A percentile compares a stretch with the other conserved stretches of the same genome.
Conservation (phyloP, 2,113 vertebrate species). For the Echinops telfairi region DNA sequence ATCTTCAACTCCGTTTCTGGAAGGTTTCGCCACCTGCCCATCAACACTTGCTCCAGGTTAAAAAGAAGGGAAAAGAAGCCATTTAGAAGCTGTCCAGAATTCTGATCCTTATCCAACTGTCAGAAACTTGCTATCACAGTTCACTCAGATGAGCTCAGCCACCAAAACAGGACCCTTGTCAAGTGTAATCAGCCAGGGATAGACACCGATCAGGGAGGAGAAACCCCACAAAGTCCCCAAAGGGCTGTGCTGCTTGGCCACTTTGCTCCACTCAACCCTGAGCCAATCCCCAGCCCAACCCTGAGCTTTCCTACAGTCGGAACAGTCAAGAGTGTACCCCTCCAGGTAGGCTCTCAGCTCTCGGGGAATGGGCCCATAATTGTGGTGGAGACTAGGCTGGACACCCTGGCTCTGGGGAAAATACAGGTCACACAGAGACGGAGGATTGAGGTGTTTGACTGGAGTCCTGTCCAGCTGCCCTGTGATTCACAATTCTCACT, state of each 20-base stretch:
- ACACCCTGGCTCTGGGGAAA: not conserved
- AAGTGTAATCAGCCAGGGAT: not conserved
- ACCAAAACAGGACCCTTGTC: not conserved
- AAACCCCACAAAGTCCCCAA: accelerated
- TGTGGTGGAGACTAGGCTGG: not conserved
- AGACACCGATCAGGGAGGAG: not conserved
- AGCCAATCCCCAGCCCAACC: not conserved
- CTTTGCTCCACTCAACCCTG: accelerated
- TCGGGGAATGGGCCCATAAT: not conserved
- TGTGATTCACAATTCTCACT: accelerated
- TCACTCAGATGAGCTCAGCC: constrained; percentile 17
- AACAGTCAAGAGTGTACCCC: not conserved
- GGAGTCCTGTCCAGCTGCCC: not conserved
- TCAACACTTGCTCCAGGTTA: not conserved
- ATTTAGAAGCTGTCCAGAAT: constrained; percentile 42
- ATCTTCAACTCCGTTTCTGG: not conserved
- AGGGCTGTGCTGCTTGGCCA: too few relatives aligned
- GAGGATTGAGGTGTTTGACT: too few relatives aligned
- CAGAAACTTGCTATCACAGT: constrained; percentile 23
- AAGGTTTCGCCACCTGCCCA: too few relatives aligned
- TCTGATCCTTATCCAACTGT: constrained; percentile 21
- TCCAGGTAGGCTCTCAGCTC: accelerated
- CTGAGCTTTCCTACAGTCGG: not conserved
- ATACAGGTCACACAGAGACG: accelerated
- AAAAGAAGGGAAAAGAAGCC: not conserved